Conservation (phyloP, 2,113 vertebrate species). For the Smithornis capensis region DNA sequence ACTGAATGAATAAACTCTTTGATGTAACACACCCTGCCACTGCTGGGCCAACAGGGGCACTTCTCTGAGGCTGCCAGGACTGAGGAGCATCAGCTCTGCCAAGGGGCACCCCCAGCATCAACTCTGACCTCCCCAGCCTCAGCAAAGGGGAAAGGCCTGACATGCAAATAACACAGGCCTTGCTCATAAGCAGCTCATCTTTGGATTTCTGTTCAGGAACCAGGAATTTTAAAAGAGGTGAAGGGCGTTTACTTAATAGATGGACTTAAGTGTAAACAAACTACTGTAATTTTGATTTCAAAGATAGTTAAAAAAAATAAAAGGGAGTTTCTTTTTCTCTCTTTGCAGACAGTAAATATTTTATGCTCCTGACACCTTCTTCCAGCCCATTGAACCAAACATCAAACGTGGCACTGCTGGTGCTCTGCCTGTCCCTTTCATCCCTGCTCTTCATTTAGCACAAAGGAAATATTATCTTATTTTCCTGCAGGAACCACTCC, state of each 20-base stretch:
- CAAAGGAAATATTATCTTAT: not conserved
- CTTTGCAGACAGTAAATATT: not conserved
- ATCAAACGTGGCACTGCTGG: not conserved
- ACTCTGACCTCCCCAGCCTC: not conserved
- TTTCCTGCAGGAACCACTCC: not conserved
- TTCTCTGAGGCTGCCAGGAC: not conserved
- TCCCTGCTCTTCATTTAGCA: not conserved
- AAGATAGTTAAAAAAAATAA: not conserved
- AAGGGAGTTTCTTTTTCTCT: not conserved
- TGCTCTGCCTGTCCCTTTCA: not conserved
- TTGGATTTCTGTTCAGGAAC: not conserved
- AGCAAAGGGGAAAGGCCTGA: rapidly evolving
- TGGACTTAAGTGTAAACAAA: not conserved
- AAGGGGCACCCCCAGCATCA: not conserved
- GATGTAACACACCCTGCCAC: not conserved
- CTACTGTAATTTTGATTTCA: not conserved
- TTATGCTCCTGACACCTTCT: not conserved
- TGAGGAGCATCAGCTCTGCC: not conserved
- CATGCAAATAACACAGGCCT: not conserved
- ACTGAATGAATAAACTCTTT: not conserved
- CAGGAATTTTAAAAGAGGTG: not conserved
- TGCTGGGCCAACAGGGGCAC: not conserved
- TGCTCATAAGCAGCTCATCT: not conserved
- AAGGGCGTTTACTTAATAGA: not conserved
- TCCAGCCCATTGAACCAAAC: not conserved